Percentiles rank a stretch among this genome's conserved stretches.
Evolutionary conservation across 2,797 vertebrate species (phyloP).

Genomic region (Sternarchorhynchus goeldii): DNA sequence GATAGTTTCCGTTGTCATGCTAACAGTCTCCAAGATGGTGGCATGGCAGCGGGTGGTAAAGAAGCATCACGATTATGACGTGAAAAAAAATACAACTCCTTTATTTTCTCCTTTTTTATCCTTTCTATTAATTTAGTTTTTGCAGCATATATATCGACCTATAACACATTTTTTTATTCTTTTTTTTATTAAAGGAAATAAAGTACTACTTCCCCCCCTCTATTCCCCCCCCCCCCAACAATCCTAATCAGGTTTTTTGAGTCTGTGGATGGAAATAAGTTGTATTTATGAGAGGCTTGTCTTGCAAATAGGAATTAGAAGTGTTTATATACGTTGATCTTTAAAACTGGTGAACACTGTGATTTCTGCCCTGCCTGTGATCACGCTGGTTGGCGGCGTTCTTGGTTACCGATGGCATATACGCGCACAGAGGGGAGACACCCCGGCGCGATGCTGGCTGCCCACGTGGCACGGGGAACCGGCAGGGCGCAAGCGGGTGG

Average conservation of each 20-base stretch:
- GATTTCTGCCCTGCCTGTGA: background rate
- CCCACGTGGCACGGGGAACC: no score
- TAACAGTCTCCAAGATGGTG: slow-evolving; percentile 76
- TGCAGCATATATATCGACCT: slow-evolving; percentile 82
- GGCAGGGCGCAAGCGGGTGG: background rate
- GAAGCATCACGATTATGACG: slow-evolving; percentile 77
- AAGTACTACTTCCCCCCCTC: slow-evolving; percentile 61
- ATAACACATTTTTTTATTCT: slow-evolving; percentile 59
- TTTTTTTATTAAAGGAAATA: slow-evolving; percentile 67
- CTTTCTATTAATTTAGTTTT: slow-evolving; percentile 80
- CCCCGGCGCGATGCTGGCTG: background rate
- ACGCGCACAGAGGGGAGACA: background rate
- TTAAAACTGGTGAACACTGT: slow-evolving; percentile 45
- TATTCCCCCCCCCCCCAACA: slow-evolving; percentile 68
- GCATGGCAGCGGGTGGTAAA: slow-evolving; percentile 95
- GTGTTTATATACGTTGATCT: slow-evolving; percentile 76
- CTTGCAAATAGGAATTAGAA: slow-evolving; percentile 54
- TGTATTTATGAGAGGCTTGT: slow-evolving; percentile 67
- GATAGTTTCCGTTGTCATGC: slow-evolving; percentile 99
- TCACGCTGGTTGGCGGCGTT: background rate
- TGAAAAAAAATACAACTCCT: slow-evolving; percentile 71
- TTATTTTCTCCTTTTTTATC: slow-evolving; percentile 73
- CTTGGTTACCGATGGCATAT: no score
- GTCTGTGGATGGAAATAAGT: slow-evolving; percentile 95
- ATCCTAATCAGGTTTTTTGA: slow-evolving; percentile 85